Percentiles rank a stretch among this genome's conserved stretches.
These are phyloP conservation scores for Volucella zonaria DNA, from an alignment of 2,888 invertebrate genomes.

Conservation along the genomic window DNA sequence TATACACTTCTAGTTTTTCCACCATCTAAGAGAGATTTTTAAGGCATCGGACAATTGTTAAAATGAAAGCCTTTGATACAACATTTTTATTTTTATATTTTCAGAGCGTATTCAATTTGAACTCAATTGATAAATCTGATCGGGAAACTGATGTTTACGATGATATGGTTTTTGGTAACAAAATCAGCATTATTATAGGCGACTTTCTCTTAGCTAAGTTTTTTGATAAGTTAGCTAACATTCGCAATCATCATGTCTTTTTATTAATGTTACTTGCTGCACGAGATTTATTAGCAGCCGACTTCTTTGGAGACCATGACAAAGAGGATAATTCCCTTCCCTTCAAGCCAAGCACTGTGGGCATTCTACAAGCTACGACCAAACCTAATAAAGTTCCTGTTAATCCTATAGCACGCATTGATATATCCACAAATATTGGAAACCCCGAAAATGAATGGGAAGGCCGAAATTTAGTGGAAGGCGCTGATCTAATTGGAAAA, in stretches of 20 bases:
- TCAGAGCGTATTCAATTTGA: conserved; percentile 90
- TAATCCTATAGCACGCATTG: conserved; percentile 83
- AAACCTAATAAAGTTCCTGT: conserved; percentile 75
- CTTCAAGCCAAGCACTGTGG: conserved; percentile 84
- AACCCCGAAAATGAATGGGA: conserved; percentile 91
- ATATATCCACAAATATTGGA: conserved; percentile 84
- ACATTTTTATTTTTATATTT: conserved; percentile 1
- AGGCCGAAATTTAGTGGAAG: conserved; percentile 89
- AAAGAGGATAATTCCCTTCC: conserved; percentile 93
- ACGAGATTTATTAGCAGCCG: conserved; percentile 94
- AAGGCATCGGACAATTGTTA: too few relatives aligned
- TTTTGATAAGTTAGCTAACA: conserved; percentile 91
- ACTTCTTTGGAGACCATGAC: conserved; percentile 93
- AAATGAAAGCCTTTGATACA: too few relatives aligned
- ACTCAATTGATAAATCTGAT: conserved; percentile 84
- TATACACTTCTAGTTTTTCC: too few relatives aligned
- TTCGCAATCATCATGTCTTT: conserved; percentile 90
- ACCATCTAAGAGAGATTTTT: too few relatives aligned
- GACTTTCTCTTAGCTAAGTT: conserved; percentile 96
- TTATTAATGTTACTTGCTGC: conserved; percentile 95
- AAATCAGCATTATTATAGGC: conserved; percentile 95
- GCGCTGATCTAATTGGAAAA: conserved; percentile 88
- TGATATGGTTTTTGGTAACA: conserved; percentile 97
- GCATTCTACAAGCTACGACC: conserved; percentile 66
- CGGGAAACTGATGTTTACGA: conserved; percentile 84